Conservation (phyloP, 2,888 invertebrate genomes). For the Meliscaeva auricollis region DNA sequence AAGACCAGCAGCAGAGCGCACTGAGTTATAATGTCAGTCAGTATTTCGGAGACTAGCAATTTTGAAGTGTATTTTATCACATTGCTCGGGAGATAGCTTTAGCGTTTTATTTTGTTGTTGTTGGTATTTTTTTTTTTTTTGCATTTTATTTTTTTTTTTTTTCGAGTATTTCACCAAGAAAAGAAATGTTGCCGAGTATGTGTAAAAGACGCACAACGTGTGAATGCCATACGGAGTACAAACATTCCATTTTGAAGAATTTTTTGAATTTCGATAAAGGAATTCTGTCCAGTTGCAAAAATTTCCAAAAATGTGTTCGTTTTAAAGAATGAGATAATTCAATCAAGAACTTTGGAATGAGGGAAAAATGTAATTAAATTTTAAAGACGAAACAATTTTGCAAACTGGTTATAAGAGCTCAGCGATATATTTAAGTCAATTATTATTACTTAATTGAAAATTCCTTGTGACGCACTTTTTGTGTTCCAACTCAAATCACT, state of each 20-base stretch:
- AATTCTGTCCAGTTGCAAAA: neutral
- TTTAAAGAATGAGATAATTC: too few relatives aligned
- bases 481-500: too few relatives aligned
- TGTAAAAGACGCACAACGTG: neutral
- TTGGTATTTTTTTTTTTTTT: conserved; percentile 28
- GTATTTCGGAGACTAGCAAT: conserved; percentile 53
- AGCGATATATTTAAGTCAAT: too few relatives aligned
- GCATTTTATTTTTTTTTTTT: neutral
- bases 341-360: neutral
- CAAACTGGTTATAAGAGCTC: too few relatives aligned
- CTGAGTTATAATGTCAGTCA: conserved; percentile 43
- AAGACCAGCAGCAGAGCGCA: conserved; percentile 24
- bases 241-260: conserved; percentile 11
- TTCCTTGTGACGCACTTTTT: too few relatives aligned
- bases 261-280: conserved; percentile 14
- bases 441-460: too few relatives aligned
- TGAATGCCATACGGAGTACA: neutral
- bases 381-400: too few relatives aligned
- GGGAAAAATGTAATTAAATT: too few relatives aligned
- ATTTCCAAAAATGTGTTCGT: neutral
- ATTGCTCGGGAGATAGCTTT: conserved; percentile 42
- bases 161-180: neutral
- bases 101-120: too few relatives aligned
- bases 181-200: conserved; percentile 2
- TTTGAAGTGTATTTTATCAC: conserved; percentile 58